Evolutionary conservation across 1,140 invertebrate genomes (phyloP).

Genomic region (Drosophila equinoxialis): DNA sequence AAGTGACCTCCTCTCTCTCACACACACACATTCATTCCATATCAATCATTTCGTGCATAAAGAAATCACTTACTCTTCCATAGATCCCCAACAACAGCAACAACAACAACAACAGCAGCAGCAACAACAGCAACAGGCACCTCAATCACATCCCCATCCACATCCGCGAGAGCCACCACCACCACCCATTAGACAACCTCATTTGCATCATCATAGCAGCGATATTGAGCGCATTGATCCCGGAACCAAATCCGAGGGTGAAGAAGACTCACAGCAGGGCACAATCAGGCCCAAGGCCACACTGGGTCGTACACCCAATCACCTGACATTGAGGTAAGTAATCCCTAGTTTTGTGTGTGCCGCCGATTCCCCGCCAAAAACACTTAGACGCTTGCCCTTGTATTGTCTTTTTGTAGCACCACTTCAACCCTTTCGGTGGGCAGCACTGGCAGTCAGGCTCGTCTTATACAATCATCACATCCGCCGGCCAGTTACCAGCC

Average conservation of each 20-base stretch:
- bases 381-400: conserved; percentile 25
- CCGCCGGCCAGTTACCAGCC: conserved; percentile 95
- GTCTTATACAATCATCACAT: conserved; percentile 96
- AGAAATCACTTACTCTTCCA: conserved; percentile 65
- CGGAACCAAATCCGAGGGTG: conserved; percentile 93
- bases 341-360: conserved; percentile 19
- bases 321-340: conserved; percentile 91
- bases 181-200: conserved; percentile 69
- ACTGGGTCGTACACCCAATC: conserved; percentile 94
- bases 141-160: conserved; percentile 57
- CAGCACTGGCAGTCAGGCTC: conserved; percentile 95
- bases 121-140: conserved; percentile 29
- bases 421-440: conserved; percentile 96
- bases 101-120: conserved; percentile 47
- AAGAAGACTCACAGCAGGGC: conserved; percentile 90
- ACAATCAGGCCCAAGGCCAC: conserved; percentile 87
- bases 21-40: conserved; percentile 45
- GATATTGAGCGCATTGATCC: conserved; percentile 86
- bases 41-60: conserved; percentile 52
- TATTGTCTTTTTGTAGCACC: conserved; percentile 86
- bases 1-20: conserved; percentile 14
- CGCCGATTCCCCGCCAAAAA: conserved; percentile 10
- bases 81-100: conserved; percentile 68
- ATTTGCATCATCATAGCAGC: conserved; percentile 75
- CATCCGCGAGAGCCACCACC: conserved; percentile 72